Evolutionary conservation across 2,888 invertebrate genomes (phyloP), one percentile per base, ranked within the genome.

Genomic region (Brenthis daphne): DNA sequence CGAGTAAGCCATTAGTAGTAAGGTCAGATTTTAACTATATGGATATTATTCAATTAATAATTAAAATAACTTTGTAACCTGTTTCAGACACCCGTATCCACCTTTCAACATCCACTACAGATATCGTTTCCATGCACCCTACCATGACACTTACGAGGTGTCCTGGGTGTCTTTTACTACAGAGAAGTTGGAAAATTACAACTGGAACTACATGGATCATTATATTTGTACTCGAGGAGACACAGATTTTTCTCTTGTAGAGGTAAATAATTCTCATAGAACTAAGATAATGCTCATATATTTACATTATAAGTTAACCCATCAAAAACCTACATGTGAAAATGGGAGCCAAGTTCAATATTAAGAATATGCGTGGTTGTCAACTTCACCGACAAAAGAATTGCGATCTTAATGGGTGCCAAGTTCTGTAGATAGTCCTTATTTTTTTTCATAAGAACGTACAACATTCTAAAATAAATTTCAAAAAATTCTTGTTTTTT

Each of bases 191-290:
- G 99, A 99, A 88, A 98, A 97, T 77, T 99, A 97, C 85, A 98
- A 98, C 89, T 99, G 99, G 99, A 99, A 99, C 88, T 98, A 98
- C 83, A 94, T 99, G 91, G 99, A 99, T 89, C 97, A 98, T 85
- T 99, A 99, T 84, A 98, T 99, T 74, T 98, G 98, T 82, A 98
- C 98, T 0, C 94, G 98, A 71, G 99, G 99, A 0, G 98, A 98
- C 83, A 97, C 97, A 0, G 98, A 98, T 84, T 98, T 98, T 90
- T 94, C 96, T 47, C 91, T 98, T 43, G 96, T 96, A 73, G 98
- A 98, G 94, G 98, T 98, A 86, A 84, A 80, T 77, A 84, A 80
- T 77, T 50, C 33, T 12, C 16, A 33, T 54, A 24, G 16, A 54
- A 8, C 16, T 54, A 11, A 43, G 37, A 8, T 8, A 8, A 43